A percentile compares a stretch with the other conserved stretches of the same genome.
These are phyloP conservation scores for Deroptyus accipitrinus DNA, from an alignment of 2,113 vertebrate species.

Conservation along the genomic window DNA sequence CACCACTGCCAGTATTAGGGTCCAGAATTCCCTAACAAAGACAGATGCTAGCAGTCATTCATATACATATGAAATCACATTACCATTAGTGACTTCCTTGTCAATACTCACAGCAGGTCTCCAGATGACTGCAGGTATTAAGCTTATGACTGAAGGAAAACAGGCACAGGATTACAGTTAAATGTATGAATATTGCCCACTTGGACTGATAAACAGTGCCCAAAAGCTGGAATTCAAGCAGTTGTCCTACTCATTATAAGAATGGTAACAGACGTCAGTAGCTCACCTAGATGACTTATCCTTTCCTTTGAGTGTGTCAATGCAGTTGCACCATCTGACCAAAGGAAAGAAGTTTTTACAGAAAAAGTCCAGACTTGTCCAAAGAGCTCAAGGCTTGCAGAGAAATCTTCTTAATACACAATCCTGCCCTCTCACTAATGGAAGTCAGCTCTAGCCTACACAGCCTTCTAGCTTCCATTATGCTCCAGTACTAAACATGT, in stretches of 20 bases:
- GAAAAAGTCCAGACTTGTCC: neutral
- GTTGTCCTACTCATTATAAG: neutral
- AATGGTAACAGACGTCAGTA: neutral
- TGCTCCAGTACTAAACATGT: neutral
- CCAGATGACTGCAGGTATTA: neutral
- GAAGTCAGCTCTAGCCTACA: neutral
- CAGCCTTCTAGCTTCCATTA: neutral
- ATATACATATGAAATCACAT: rapidly evolving
- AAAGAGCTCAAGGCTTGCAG: neutral
- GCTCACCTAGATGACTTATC: neutral
- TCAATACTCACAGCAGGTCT: neutral
- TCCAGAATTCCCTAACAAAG: neutral
- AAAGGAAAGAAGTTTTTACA: neutral
- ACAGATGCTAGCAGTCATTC: neutral
- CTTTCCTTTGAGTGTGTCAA: neutral
- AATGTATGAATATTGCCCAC: neutral
- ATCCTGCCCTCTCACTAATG: neutral
- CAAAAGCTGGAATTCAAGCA: neutral
- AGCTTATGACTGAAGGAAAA: neutral
- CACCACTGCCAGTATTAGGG: neutral
- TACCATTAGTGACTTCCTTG: neutral
- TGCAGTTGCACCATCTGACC: neutral
- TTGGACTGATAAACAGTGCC: neutral
- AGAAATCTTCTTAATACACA: neutral
- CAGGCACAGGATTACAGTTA: neutral